Percentiles rank a stretch among this genome's conserved stretches.
phyloP scores from a whole-genome alignment of 2,113 vertebrate species.

The Oncorhynchus keta region DNA sequence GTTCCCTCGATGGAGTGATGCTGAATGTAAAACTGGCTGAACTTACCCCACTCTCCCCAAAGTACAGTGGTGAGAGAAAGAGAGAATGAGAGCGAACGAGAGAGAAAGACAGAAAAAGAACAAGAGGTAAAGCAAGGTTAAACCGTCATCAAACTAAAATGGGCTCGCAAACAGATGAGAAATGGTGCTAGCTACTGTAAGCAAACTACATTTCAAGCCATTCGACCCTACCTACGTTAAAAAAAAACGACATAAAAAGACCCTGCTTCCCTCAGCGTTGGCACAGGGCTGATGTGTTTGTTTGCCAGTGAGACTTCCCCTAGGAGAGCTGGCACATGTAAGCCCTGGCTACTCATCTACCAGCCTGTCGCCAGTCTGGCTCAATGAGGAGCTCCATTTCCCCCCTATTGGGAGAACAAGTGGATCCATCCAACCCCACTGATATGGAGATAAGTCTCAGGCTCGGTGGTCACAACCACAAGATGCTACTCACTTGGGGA shows the following conservation, averaged over 20 bases:
- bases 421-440: conserved; percentile 9
- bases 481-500: not conserved
- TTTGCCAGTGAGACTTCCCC: conserved; percentile 34
- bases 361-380: conserved; percentile 2
- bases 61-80: not conserved
- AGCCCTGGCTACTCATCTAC: conserved; percentile 9
- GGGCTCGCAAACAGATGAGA: conserved; percentile 21
- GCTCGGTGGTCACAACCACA: not conserved
- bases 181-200: conserved; percentile 23
- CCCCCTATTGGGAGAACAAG: not conserved
- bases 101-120: not conserved
- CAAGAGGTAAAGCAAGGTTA: not conserved
- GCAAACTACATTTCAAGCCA: conserved; percentile 23
- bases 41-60: not conserved
- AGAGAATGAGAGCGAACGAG: not conserved
- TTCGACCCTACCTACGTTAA: conserved; percentile 1
- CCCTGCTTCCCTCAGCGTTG: conserved; percentile 25
- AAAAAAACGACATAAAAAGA: conserved; percentile 12
- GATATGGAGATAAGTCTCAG: not conserved
- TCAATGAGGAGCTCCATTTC: conserved; percentile 22
- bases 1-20: too few relatives aligned
- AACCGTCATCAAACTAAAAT: not conserved
- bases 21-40: too few relatives aligned
- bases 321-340: conserved; percentile 6
- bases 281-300: conserved; percentile 29